Evolutionary conservation across 2,888 invertebrate genomes (phyloP).

Genomic region (Panzeria rudis): DNA sequence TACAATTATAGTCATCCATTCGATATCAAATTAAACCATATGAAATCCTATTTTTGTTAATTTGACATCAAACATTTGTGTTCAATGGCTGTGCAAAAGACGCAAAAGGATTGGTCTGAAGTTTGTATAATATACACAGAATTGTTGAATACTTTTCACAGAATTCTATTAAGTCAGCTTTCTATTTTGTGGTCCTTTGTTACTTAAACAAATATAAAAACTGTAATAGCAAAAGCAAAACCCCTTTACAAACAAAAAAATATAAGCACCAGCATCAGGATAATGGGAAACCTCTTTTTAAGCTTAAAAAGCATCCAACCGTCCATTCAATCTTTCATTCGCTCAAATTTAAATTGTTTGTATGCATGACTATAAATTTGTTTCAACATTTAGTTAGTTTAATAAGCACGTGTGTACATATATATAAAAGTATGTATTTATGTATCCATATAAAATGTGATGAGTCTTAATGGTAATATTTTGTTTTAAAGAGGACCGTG

Average conservation of each 20-base stretch:
- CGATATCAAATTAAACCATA: not conserved
- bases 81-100: not conserved
- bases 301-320: not conserved
- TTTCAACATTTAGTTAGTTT: not conserved
- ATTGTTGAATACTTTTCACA: constrained; percentile 46
- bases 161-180: not conserved
- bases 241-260: not conserved
- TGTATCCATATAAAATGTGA: not conserved
- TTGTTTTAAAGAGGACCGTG: not conserved
- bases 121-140: constrained; percentile 9
- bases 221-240: not conserved
- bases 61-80: not conserved
- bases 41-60: not conserved
- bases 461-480: not conserved
- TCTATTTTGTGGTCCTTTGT: not conserved
- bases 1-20: not conserved
- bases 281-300: not conserved
- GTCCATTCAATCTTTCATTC: not conserved
- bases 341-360: not conserved
- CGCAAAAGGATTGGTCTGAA: not conserved
- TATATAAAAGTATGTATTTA: not conserved
- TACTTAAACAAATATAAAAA: not conserved
- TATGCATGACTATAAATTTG: not conserved
- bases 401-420: not conserved
- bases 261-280: not conserved